These are phyloP conservation scores for Astropecten irregularis DNA, from an alignment of 53 echinoderm and acorn worm genomes.

Conservation along the genomic window DNA sequence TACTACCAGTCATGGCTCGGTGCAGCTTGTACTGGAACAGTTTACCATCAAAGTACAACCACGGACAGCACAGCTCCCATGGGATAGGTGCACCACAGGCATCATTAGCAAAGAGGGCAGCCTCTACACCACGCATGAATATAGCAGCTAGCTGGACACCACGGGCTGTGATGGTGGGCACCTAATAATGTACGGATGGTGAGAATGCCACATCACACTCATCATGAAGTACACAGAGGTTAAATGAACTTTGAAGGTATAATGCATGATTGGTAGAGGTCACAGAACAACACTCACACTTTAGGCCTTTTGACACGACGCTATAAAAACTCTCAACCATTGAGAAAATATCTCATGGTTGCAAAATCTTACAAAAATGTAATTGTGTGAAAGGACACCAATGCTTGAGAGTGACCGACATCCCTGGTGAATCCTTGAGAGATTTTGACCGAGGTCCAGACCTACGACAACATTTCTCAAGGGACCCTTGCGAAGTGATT, in stretches of 20 bases:
- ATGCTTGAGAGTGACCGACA: too few relatives aligned
- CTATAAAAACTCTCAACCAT: too few relatives aligned
- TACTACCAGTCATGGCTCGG: slow-evolving; percentile 84
- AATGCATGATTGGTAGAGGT: too few relatives aligned
- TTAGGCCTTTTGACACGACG: too few relatives aligned
- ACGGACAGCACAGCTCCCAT: slow-evolving; percentile 98
- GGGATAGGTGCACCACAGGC: slow-evolving; percentile 96
- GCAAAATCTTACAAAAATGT: too few relatives aligned
- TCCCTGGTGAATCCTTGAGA: too few relatives aligned
- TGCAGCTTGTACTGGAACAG: slow-evolving; percentile 97
- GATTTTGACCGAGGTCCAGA: too few relatives aligned
- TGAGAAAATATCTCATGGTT: too few relatives aligned
- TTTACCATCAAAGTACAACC: slow-evolving; percentile 99
- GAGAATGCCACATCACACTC: not conserved
- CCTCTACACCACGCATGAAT: slow-evolving; percentile 99
- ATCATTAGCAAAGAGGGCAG: slow-evolving; percentile 93
- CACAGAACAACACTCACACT: too few relatives aligned
- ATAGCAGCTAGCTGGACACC: slow-evolving; percentile 96
- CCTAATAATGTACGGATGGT: slow-evolving; percentile 19
- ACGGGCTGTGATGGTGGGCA: slow-evolving; percentile 87
- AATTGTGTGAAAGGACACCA: too few relatives aligned
- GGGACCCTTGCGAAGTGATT: too few relatives aligned
- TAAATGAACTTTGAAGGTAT: not conserved
- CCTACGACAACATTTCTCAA: too few relatives aligned
- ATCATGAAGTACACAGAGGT: not conserved